Conservation (phyloP, 2,797 vertebrate species). For the Helicolenus hilgendorfi region DNA sequence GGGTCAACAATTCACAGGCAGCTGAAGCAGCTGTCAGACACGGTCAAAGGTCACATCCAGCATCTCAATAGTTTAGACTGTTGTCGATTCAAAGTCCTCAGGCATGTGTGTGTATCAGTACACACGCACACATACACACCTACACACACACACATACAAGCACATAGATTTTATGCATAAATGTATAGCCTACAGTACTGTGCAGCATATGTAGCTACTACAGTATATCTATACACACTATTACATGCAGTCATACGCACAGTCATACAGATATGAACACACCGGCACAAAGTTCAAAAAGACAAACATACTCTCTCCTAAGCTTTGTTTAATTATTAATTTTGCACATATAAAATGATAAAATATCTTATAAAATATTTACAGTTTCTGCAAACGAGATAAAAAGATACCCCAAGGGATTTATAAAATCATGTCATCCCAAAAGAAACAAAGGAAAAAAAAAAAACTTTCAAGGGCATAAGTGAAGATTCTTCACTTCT, state of each 20-base stretch:
- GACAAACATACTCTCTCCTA: neutral
- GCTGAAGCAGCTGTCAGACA: slow-evolving; percentile 37
- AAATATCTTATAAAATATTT: slow-evolving; percentile 60
- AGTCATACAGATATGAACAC: neutral
- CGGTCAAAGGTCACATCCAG: slow-evolving; percentile 49
- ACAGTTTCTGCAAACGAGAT: slow-evolving; percentile 34
- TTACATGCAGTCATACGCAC: neutral
- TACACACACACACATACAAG: neutral
- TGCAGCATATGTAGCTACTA: neutral
- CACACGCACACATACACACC: neutral
- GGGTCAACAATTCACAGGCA: slow-evolving; percentile 28
- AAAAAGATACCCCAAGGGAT: slow-evolving; percentile 2
- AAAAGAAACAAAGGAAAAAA: slow-evolving; percentile 2
- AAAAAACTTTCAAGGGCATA: neutral
- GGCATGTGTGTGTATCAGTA: neutral
- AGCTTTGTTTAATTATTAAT: slow-evolving; percentile 51
- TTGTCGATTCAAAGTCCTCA: neutral
- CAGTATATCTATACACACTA: neutral
- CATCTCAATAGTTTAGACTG: slow-evolving; percentile 19
- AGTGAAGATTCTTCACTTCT: neutral
- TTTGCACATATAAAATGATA: slow-evolving; percentile 30
- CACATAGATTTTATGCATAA: neutral
- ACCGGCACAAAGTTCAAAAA: neutral
- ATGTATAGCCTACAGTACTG: neutral
- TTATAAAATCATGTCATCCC: neutral